Evolutionary conservation across 1,140 invertebrate species (phyloP).

Genomic region (Psilanteris sp.): DNA sequence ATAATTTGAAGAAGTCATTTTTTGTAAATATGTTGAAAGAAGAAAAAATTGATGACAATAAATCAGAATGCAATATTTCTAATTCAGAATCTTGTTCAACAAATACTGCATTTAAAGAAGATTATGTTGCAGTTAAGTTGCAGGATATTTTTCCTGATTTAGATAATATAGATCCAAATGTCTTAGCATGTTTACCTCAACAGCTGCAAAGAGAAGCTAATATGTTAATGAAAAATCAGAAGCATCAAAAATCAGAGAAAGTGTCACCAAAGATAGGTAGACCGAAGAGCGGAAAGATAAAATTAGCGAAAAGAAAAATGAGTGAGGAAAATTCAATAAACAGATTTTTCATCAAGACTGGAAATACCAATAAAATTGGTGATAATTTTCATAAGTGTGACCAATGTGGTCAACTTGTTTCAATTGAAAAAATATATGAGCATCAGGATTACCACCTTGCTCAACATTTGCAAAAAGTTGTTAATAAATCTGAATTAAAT

Average conservation of each 20-base stretch:
- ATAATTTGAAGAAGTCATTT: constrained; percentile 71
- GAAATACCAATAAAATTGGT: constrained; percentile 6
- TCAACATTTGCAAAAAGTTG: constrained; percentile 82
- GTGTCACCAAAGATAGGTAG: constrained; percentile 35
- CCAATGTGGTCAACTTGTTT: constrained; percentile 83
- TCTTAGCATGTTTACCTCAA: constrained; percentile 73
- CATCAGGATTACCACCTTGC: constrained; percentile 88
- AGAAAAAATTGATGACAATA: constrained; percentile 16
- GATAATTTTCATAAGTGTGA: constrained; percentile 79
- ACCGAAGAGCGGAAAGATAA: constrained; percentile 28
- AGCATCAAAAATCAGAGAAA: constrained; percentile 58
- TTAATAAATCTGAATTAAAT: constrained; percentile 70
- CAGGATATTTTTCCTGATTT: constrained; percentile 80
- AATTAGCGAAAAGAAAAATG: constrained; percentile 22
- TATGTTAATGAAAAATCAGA: constrained; percentile 67
- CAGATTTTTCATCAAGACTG: constrained; percentile 70
- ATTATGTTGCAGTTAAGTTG: constrained; percentile 61
- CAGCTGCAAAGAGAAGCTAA: constrained; percentile 74
- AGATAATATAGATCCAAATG: constrained; percentile 74
- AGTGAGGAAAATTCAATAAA: constrained; percentile 63
- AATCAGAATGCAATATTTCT: too few relatives aligned
- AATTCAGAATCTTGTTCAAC: too few relatives aligned
- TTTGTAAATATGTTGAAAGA: constrained; percentile 73
- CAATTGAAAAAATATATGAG: constrained; percentile 81
- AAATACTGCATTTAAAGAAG: too few relatives aligned